phyloP scores from a whole-genome alignment of 2,888 invertebrate genomes.

The Neocrepidodera transversa region DNA sequence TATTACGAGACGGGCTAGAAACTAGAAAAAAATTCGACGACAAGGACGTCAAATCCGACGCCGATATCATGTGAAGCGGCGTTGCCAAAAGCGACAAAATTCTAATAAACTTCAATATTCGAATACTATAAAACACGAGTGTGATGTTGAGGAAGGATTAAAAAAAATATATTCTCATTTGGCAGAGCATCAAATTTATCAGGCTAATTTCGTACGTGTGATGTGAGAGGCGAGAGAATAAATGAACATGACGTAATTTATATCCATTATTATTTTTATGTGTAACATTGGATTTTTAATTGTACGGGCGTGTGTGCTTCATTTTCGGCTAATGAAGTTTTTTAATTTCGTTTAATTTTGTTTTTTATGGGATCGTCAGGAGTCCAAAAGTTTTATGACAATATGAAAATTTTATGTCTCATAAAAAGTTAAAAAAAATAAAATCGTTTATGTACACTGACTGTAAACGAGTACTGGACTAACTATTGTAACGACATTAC shows the following conservation, averaged over 20 bases:
- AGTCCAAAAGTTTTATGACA: too few species aligned
- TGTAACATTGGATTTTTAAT: neutral
- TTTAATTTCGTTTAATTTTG: too few species aligned
- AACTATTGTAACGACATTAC: too few species aligned
- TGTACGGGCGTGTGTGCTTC: neutral
- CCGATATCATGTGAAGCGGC: too few species aligned
- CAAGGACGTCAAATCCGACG: constrained; percentile 13
- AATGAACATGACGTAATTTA: constrained; percentile 14
- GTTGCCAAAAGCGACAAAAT: neutral
- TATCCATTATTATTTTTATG: constrained; percentile 15
- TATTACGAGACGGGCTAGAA: constrained; percentile 20
- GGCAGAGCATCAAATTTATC: constrained; percentile 4
- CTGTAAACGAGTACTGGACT: too few species aligned
- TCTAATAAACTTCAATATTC: too few species aligned
- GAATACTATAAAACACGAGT: too few species aligned
- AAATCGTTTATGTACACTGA: too few species aligned
- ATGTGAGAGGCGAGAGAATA: constrained; percentile 5
- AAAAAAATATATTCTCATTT: constrained; percentile 6
- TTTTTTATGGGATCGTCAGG: too few species aligned
- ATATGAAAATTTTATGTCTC: too few species aligned
- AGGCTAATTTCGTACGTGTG: constrained; percentile 7
- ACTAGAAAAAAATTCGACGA: constrained; percentile 13
- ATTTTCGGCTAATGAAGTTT: neutral
- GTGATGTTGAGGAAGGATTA: constrained; percentile 3
- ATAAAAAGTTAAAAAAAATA: too few species aligned